phyloP scores from a whole-genome alignment of 2,113 vertebrate genomes.

The Sphaerodactylus townsendi region DNA sequence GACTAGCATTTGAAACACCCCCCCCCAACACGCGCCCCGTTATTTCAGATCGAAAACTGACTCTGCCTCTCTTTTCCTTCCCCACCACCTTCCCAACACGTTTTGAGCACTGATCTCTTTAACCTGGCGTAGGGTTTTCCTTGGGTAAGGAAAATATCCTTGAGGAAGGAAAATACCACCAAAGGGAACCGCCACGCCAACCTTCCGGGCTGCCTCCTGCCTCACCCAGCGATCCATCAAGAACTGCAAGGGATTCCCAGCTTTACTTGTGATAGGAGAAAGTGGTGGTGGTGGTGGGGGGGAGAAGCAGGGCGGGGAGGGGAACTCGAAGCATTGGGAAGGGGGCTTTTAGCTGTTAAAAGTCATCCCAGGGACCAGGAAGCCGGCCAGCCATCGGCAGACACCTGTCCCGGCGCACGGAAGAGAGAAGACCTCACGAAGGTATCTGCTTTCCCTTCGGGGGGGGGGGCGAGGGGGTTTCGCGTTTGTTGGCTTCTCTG shows the following conservation, averaged over 20 bases:
- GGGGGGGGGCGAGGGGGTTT: too few relatives aligned
- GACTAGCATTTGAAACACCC: not conserved
- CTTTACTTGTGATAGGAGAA: conserved; percentile 24
- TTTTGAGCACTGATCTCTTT: not conserved
- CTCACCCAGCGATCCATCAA: conserved; percentile 29
- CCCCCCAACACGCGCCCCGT: not conserved
- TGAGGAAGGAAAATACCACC: not conserved
- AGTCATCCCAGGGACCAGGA: not conserved
- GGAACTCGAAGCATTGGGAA: not conserved
- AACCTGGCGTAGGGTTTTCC: not conserved
- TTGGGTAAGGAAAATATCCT: not conserved
- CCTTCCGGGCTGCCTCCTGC: not conserved
- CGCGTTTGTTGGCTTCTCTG: not conserved
- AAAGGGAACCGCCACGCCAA: not conserved
- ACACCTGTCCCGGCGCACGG: not conserved
- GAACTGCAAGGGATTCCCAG: conserved; percentile 17
- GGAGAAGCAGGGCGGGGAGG: not conserved
- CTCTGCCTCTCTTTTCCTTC: too few relatives aligned
- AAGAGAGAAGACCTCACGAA: not conserved
- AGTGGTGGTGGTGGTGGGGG: not conserved
- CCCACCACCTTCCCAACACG: too few relatives aligned
- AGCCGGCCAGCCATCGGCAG: not conserved
- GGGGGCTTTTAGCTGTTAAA: not conserved
- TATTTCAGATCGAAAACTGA: not conserved
- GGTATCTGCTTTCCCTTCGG: not conserved